phyloP scores from a whole-genome alignment of 1,140 invertebrate genomes.

The Drosophila novamexicana region DNA sequence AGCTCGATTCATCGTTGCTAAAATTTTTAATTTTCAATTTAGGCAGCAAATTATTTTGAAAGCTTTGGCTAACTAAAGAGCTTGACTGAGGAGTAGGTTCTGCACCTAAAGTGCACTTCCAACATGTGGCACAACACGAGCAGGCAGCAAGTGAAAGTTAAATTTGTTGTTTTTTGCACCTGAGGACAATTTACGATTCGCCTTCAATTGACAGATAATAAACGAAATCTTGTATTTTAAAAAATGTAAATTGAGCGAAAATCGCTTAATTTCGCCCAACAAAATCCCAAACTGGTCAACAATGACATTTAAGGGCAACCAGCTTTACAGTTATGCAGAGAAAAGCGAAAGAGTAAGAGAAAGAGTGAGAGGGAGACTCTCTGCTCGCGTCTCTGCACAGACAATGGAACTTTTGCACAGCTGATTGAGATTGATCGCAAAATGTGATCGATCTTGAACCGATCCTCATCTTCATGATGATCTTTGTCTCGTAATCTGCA shows the following conservation, averaged over 20 bases:
- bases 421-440: conserved; percentile 56
- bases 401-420: conserved; percentile 27
- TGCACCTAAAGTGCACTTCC: conserved; percentile 17
- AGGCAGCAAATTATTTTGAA: too few relatives aligned
- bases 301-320: conserved; percentile 49
- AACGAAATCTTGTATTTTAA: conserved; percentile 57
- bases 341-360: conserved; percentile 30
- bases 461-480: conserved; percentile 43
- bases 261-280: conserved; percentile 68
- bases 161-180: conserved; percentile 56
- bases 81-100: too few relatives aligned
- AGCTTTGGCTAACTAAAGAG: too few relatives aligned
- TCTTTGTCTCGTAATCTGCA: conserved; percentile 58
- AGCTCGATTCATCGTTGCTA: too few relatives aligned
- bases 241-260: conserved; percentile 79
- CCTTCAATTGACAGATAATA: conserved; percentile 64
- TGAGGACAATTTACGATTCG: conserved; percentile 43
- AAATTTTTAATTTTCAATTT: too few relatives aligned
- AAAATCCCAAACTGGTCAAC: conserved; percentile 6
- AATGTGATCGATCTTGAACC: conserved; percentile 33
- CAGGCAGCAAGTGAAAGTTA: conserved; percentile 67
- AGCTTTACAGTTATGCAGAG: conserved; percentile 55
- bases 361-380: conserved; percentile 3
- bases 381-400: not conserved
- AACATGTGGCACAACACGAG: conserved; percentile 37